A percentile compares a stretch with the other conserved stretches of the same genome.
phyloP scores from a whole-genome alignment of 2,888 invertebrate species.

The Limenitis camilla region DNA sequence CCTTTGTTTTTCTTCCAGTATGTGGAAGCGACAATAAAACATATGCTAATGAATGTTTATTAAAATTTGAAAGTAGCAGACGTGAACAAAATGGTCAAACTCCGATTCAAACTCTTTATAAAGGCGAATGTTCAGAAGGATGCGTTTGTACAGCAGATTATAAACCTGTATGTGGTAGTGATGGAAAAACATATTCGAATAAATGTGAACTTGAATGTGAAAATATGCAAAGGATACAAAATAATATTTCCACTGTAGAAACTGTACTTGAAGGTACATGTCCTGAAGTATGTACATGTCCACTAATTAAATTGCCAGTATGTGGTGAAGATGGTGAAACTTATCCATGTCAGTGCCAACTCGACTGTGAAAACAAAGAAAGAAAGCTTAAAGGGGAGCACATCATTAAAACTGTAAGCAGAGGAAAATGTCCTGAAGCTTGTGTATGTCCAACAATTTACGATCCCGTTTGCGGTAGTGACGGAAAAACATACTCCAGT shows the following conservation, averaged over 20 bases:
- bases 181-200: too few relatives aligned
- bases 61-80: constrained; percentile 16
- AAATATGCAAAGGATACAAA: constrained; percentile 11
- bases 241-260: neutral
- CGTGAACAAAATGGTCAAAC: constrained; percentile 5
- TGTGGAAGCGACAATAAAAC: constrained; percentile 31
- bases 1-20: constrained; percentile 19
- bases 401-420: neutral
- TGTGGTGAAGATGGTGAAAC: constrained; percentile 26
- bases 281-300: neutral
- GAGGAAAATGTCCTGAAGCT: constrained; percentile 1
- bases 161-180: too few relatives aligned
- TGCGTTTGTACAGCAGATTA: too few relatives aligned
- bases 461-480: constrained; percentile 29
- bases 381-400: neutral
- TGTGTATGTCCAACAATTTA: neutral
- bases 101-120: neutral
- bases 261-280: neutral
- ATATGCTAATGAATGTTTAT: constrained; percentile 57
- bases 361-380: constrained; percentile 25
- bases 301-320: constrained; percentile 13
- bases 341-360: constrained; percentile 28
- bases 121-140: too few relatives aligned
- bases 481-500: constrained; percentile 20
- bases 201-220: constrained; percentile 19